phyloP scores from a whole-genome alignment of 2,113 vertebrate genomes.

The Pseudorasbora parva region DNA sequence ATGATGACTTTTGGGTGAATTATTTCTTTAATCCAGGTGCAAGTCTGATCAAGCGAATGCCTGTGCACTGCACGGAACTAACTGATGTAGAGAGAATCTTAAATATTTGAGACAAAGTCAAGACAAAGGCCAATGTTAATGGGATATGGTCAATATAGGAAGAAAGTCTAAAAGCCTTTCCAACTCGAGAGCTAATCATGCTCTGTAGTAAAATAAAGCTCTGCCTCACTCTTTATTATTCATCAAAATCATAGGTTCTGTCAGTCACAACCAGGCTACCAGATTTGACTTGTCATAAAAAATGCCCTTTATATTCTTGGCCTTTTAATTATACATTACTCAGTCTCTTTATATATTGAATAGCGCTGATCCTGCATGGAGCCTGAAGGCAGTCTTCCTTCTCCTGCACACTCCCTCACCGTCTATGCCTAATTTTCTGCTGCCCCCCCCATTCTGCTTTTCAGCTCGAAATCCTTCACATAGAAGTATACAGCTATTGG shows the following conservation, averaged over 20 bases:
- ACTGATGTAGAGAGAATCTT: conserved; percentile 3
- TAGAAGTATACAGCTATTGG: conserved; percentile 43
- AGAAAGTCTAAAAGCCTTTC: background rate
- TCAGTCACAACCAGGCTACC: conserved; percentile 52
- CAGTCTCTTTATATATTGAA: conserved; percentile 62
- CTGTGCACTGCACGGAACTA: background rate
- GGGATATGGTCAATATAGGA: conserved; percentile 23
- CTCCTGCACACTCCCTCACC: background rate
- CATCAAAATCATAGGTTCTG: conserved; percentile 60
- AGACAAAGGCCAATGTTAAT: conserved; percentile 39
- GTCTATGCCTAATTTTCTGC: conserved; percentile 46
- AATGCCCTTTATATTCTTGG: conserved; percentile 59
- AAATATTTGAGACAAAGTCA: conserved; percentile 15
- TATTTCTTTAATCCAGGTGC: conserved; percentile 1
- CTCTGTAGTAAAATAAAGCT: conserved; percentile 55
- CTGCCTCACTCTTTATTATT: conserved; percentile 56
- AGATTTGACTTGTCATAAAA: conserved; percentile 52
- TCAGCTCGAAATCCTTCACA: conserved; percentile 42
- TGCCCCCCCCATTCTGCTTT: conserved; percentile 46
- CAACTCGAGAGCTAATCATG: conserved; percentile 47
- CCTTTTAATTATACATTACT: conserved; percentile 49
- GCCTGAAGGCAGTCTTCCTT: conserved; percentile 50
- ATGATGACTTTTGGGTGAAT: background rate
- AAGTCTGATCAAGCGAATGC: background rate
- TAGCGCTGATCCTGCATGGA: conserved; percentile 56